phyloP scores from a whole-genome alignment of 37 sponge, comb jelly and placozoan genomes.

The Axinella damicornis region DNA sequence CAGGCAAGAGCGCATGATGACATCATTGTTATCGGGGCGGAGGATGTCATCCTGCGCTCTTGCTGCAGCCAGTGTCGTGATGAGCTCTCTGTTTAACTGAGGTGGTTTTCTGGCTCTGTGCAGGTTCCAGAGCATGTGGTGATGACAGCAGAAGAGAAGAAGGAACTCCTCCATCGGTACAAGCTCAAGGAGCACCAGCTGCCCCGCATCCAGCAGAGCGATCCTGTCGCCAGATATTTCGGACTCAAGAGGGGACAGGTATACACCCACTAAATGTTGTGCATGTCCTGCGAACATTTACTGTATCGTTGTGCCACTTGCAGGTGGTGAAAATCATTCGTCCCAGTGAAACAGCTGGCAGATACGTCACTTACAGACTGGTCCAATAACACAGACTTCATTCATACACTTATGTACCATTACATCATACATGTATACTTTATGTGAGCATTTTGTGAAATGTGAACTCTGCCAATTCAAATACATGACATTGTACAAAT shows the following conservation, averaged over 20 bases:
- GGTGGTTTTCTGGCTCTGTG: too few relatives aligned
- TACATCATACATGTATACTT: too few relatives aligned
- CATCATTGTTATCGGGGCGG: too few relatives aligned
- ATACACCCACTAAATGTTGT: background rate
- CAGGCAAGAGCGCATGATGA: too few relatives aligned
- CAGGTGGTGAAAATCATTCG: constrained; percentile 93
- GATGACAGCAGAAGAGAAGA: constrained; percentile 98
- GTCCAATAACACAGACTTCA: constrained; percentile 59
- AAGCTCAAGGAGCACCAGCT: constrained; percentile 97
- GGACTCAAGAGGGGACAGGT: constrained; percentile 98
- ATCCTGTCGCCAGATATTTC: constrained; percentile 97
- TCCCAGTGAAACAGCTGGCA: constrained; percentile 97
- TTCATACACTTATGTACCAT: too few relatives aligned
- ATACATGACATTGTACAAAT: too few relatives aligned
- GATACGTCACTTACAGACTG: constrained; percentile 98
- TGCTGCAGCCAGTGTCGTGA: too few relatives aligned
- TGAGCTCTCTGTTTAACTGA: too few relatives aligned
- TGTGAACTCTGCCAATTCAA: too few relatives aligned
- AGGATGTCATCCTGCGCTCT: too few relatives aligned
- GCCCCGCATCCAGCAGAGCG: constrained; percentile 94
- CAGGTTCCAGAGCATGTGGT: constrained; percentile 96
- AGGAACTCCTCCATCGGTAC: constrained; percentile 92
- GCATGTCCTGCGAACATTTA: background rate
- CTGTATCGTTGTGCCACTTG: background rate
- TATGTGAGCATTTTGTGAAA: too few relatives aligned